Evolutionary conservation across 1,140 invertebrate species (phyloP).

Genomic region (Drosophila santomea): DNA sequence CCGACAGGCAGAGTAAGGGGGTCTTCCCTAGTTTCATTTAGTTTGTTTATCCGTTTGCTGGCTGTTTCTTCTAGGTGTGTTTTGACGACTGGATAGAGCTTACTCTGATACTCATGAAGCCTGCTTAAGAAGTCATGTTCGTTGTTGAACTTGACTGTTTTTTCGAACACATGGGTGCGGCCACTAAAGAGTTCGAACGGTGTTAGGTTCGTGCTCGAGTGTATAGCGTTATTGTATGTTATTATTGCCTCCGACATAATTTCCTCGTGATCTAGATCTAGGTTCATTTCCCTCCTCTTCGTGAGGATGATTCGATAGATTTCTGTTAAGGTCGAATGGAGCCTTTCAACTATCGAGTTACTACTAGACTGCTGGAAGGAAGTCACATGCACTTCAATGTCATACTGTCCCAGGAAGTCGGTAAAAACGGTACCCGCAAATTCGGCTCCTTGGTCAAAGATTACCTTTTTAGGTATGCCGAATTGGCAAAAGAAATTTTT

Average conservation of each 20-base stretch:
- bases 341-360: constrained; percentile 5
- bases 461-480: not conserved
- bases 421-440: constrained; percentile 1
- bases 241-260: not conserved
- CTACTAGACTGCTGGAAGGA: not conserved
- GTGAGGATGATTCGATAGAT: constrained; percentile 13
- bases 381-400: not conserved
- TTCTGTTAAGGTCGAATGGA: constrained; percentile 24
- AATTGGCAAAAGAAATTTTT: constrained; percentile 2
- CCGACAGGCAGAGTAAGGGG: too few relatives aligned
- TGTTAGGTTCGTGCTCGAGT: too few relatives aligned
- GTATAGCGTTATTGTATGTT: too few relatives aligned
- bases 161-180: too few relatives aligned
- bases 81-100: too few relatives aligned
- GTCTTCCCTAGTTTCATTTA: too few relatives aligned
- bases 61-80: too few relatives aligned
- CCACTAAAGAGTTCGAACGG: too few relatives aligned
- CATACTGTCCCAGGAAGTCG: not conserved
- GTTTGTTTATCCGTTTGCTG: too few relatives aligned
- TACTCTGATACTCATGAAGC: too few relatives aligned
- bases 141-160: too few relatives aligned
- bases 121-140: too few relatives aligned
- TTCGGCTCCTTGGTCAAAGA: not conserved
- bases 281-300: constrained; percentile 4
- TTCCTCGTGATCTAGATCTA: constrained; percentile 9